phyloP scores from a whole-genome alignment of 2,888 invertebrate species.

The Leucoma salicis region DNA sequence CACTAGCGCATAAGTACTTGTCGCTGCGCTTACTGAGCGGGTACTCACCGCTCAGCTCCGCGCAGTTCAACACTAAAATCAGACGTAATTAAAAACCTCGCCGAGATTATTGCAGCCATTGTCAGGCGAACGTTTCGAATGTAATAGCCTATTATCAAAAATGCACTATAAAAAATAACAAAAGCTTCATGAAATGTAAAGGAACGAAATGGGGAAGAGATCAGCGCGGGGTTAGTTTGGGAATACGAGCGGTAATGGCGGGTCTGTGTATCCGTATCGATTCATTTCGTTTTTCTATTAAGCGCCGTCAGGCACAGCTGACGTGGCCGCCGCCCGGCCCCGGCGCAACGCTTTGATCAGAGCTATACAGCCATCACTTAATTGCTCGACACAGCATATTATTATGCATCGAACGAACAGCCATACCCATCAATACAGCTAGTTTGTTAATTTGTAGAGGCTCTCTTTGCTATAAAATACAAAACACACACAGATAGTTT shows the following conservation, averaged over 20 bases:
- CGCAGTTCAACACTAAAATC: conserved; percentile 14
- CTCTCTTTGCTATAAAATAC: no score
- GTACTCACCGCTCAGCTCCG: background rate
- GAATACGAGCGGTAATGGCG: conserved; percentile 31
- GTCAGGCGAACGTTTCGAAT: conserved; percentile 36
- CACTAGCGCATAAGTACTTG: conserved; percentile 16
- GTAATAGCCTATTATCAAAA: conserved; percentile 45
- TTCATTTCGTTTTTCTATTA: conserved; percentile 49
- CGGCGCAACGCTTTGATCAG: conserved; percentile 3
- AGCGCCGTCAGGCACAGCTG: conserved; percentile 50
- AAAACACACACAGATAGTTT: no score
- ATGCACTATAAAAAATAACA: conserved; percentile 38
- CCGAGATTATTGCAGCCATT: conserved; percentile 31
- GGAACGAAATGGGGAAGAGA: conserved; percentile 14
- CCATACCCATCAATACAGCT: background rate
- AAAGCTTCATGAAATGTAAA: conserved; percentile 39
- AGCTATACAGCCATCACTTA: background rate
- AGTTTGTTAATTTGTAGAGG: conserved; percentile 1
- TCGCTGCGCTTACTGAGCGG: conserved; percentile 13
- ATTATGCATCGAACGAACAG: background rate
- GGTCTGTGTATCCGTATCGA: conserved; percentile 37
- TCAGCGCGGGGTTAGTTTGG: conserved; percentile 4
- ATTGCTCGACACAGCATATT: background rate
- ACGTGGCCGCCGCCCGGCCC: conserved; percentile 21
- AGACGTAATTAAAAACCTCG: conserved; percentile 44